These are phyloP conservation scores for Hippasteria phrygiana DNA, from an alignment of 53 echinoderm and acorn worm genomes.

Conservation along the genomic window DNA sequence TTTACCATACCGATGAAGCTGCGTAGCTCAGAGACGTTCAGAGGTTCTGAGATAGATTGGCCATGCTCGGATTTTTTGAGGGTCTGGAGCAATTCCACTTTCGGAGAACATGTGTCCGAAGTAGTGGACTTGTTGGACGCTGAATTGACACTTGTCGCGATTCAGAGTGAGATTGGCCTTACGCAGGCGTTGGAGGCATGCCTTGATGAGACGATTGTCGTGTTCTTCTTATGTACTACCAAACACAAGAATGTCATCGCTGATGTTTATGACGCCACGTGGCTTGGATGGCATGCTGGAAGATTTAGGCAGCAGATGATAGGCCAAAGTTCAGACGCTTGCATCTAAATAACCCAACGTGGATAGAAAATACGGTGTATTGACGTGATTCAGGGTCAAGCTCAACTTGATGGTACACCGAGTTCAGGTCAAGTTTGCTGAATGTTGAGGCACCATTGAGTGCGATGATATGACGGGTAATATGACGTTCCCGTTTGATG, in stretches of 20 bases:
- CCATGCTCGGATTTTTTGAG: conserved; percentile 63
- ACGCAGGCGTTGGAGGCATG: conserved; percentile 35
- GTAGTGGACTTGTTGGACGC: conserved; percentile 16
- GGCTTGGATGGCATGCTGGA: conserved; percentile 47
- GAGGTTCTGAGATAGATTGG: conserved; percentile 43
- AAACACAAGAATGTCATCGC: conserved; percentile 53
- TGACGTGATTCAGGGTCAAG: conserved; percentile 53
- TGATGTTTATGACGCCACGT: conserved; percentile 55
- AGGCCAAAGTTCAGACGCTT: conserved; percentile 61
- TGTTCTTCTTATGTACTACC: conserved; percentile 44
- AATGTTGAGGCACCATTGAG: conserved; percentile 65
- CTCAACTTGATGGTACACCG: conserved; percentile 71
- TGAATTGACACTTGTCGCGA: conserved; percentile 38
- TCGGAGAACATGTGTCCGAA: conserved; percentile 68
- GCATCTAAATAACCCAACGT: conserved; percentile 41
- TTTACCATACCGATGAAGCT: conserved; percentile 75
- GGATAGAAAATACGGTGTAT: conserved; percentile 67
- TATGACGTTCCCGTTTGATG: conserved; percentile 70
- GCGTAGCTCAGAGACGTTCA: conserved; percentile 51
- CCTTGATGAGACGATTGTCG: conserved; percentile 49
- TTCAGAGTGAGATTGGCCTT: conserved; percentile 46
- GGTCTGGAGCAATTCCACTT: conserved; percentile 58
- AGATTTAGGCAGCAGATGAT: conserved; percentile 55
- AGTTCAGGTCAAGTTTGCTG: conserved; percentile 67
- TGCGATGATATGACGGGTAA: conserved; percentile 64